Evolutionary conservation across 23 tunicate genomes (phyloP), one percentile per base, ranked within the genome.

Genomic region (Styela clava): DNA sequence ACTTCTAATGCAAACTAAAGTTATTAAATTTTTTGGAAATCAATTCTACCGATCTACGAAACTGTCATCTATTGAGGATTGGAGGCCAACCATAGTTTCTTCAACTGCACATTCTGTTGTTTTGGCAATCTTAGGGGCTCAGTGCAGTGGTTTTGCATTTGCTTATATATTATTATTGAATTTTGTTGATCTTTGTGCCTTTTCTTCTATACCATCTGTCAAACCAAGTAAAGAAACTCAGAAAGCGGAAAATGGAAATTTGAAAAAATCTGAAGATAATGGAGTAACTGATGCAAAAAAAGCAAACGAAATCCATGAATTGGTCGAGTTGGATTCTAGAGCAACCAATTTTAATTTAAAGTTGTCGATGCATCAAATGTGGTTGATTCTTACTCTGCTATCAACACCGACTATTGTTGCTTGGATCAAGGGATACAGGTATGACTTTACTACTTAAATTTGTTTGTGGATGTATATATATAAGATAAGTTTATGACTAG

Each of bases 61-160:
- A 31, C 3, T 69, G 51, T 32, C 69, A 74, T 24, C 35, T 19
- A 2, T 67, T 30, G 74, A 26, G n/a, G 65, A 12, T 64, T 64
- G 29, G 22, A 20, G 64, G 31, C 1, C 83, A 64, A 31, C 27
- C 16, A 3, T 77, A 2, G 23, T 36, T 2, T n/a, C 73, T 29
- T n/a, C 73, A 22, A 21, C 64, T n/a, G 29, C 83, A 12, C 97
- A 92, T 79, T 61, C 86, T 37, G 51, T 68, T 16, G 63, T 79
- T 21, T 52, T 92, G 2, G 83, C 97, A 22, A 32, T 79, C 16
- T 63, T 84, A 2, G 31, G 65, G 1, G 44, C 35, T 18, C 26
- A 44, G 23, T 28, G 33, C 56, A 82, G 91, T 34, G 34, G 88
- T 16, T 76, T 83, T 79, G 88, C 88, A 18, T 79, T 86, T 24